A percentile compares a stretch with the other conserved stretches of the same genome.
phyloP scores from a whole-genome alignment of 1,140 invertebrate species.

The Drosophila truncata region DNA sequence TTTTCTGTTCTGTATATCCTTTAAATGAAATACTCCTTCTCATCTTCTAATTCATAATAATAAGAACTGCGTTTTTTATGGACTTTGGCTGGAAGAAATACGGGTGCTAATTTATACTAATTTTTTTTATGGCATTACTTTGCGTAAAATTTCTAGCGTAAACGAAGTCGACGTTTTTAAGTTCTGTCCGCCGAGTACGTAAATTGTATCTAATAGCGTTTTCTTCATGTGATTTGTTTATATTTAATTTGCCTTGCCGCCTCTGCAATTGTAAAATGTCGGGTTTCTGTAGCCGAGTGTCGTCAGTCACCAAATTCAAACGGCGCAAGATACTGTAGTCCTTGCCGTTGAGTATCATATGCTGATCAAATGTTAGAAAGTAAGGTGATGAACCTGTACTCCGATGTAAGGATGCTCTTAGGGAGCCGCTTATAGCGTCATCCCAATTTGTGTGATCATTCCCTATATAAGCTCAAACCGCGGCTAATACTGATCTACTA shows the following conservation, averaged over 20 bases:
- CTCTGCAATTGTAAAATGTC: neutral
- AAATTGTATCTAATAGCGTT: constrained; percentile 9
- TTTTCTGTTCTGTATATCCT: neutral
- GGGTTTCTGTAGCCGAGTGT: neutral
- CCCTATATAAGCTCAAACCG: constrained; percentile 12
- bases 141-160: constrained; percentile 3
- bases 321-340: constrained; percentile 11
- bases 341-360: constrained; percentile 23
- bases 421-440: constrained; percentile 1
- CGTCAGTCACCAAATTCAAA: neutral
- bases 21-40: neutral
- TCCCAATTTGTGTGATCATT: constrained; percentile 30
- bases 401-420: constrained; percentile 7
- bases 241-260: neutral
- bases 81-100: neutral
- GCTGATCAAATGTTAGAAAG: constrained; percentile 13
- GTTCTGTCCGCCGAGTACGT: neutral
- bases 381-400: constrained; percentile 29
- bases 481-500: constrained; percentile 10
- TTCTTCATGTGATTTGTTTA: neutral
- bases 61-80: neutral
- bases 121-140: constrained; percentile 6
- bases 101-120: neutral
- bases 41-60: constrained; percentile 1
- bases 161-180: neutral